Percentiles rank a stretch among this genome's conserved stretches.
Conservation (phyloP, 2,888 invertebrate genomes). For the Falcaria lacertinaria region DNA sequence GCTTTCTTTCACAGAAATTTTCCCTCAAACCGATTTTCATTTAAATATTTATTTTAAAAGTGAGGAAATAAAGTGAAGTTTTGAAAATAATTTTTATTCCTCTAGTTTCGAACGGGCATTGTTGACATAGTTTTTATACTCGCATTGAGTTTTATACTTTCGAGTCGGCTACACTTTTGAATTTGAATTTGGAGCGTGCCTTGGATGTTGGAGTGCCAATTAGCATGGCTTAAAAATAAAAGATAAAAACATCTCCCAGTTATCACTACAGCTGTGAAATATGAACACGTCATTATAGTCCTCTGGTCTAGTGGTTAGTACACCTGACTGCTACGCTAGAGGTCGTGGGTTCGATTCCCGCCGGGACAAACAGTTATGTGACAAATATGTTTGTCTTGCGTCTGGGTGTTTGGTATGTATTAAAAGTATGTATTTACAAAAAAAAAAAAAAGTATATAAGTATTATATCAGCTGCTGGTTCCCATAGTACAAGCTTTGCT, state of each 20-base stretch:
- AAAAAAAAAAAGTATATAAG: no score
- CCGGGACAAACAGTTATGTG: no score
- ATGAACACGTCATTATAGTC: no score
- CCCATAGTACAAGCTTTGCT: no score
- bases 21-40: neutral
- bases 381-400: no score
- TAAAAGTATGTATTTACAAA: no score
- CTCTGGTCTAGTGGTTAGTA: no score
- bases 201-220: constrained; percentile 20
- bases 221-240: constrained; percentile 10
- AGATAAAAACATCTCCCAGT: neutral
- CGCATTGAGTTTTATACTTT: constrained; percentile 1
- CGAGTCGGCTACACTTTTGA: constrained; percentile 6
- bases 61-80: neutral
- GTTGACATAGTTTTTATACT: constrained; percentile 30
- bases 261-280: no score
- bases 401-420: no score
- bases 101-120: constrained; percentile 10
- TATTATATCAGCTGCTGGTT: no score
- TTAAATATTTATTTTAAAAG: neutral
- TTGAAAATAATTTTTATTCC: neutral
- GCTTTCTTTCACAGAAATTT: neutral
- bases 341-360: no score
- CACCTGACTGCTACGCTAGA: no score
- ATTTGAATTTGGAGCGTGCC: constrained; percentile 15